A percentile compares a stretch with the other conserved stretches of the same genome.
Evolutionary conservation across 2,797 vertebrate species (phyloP).

Genomic region (Alosa sapidissima): DNA sequence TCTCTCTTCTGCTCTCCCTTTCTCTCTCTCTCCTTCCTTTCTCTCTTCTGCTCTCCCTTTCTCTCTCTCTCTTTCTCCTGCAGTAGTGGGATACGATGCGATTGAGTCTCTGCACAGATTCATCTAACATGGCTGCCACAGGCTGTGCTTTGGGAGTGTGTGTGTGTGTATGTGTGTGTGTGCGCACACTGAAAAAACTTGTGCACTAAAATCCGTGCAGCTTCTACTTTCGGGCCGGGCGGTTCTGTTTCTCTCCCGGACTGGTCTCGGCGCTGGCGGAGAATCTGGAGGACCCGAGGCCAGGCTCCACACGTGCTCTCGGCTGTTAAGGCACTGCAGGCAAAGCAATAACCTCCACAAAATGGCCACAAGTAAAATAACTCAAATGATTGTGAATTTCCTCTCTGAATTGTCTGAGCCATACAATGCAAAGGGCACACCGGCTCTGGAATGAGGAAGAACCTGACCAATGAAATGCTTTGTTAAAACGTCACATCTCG

Average conservation of each 20-base stretch:
- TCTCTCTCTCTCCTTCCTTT: conserved; percentile 48
- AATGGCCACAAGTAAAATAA: conserved; percentile 13
- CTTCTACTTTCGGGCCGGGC: conserved; percentile 42
- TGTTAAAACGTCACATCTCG: conserved; percentile 85
- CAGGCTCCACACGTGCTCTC: neutral
- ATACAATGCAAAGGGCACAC: conserved; percentile 11
- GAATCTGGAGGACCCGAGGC: neutral
- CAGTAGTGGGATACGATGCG: conserved; percentile 27
- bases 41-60: conserved; percentile 47
- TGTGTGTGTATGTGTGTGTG: conserved; percentile 30
- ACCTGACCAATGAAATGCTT: conserved; percentile 26
- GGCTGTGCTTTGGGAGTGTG: conserved; percentile 27
- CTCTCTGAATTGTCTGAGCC: neutral
- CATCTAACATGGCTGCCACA: conserved; percentile 47
- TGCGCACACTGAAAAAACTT: neutral
- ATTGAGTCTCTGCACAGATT: conserved; percentile 25
- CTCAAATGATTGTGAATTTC: neutral
- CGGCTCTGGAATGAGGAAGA: conserved; percentile 11
- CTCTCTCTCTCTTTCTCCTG: conserved; percentile 21
- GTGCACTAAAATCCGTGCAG: conserved; percentile 41
- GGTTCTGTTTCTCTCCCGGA: conserved; percentile 42
- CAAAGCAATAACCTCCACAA: neutral
- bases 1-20: conserved; percentile 47
- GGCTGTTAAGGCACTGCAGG: neutral
- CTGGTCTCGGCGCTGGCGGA: neutral